Conservation (phyloP, 2,113 vertebrate species). For the Orcinus orca region DNA sequence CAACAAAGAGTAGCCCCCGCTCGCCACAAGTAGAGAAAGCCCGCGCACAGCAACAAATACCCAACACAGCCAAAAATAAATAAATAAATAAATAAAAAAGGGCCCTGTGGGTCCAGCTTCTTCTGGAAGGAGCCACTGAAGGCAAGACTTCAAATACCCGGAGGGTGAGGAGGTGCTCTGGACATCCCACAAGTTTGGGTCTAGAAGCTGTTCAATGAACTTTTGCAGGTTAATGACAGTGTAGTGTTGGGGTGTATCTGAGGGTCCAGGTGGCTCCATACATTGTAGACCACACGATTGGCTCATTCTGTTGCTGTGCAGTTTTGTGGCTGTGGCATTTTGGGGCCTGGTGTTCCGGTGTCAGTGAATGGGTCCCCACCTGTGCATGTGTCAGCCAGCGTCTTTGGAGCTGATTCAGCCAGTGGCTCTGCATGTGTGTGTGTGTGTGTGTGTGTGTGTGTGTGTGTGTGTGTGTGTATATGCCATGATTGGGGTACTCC, state of each 20-base stretch:
- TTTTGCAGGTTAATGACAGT: neutral
- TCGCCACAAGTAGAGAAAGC: too few species aligned
- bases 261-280: neutral
- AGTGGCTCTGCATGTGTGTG: neutral
- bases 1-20: too few species aligned
- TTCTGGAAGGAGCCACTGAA: neutral
- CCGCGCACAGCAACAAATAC: too few species aligned
- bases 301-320: neutral
- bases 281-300: neutral
- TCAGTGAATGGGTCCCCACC: neutral
- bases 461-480: neutral
- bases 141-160: neutral
- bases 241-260: neutral
- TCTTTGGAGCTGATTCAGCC: neutral
- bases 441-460: neutral
- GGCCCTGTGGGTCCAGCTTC: neutral
- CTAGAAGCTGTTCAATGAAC: neutral
- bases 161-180: neutral
- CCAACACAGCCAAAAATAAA: too few species aligned
- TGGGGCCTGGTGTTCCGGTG: neutral
- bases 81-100: neutral
- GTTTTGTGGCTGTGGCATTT: neutral
- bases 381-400: neutral
- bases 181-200: neutral
- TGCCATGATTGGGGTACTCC: neutral